Base-by-base conservation (phyloP, 1,140 invertebrate genomes). In the Penaeus indicus region DNA sequence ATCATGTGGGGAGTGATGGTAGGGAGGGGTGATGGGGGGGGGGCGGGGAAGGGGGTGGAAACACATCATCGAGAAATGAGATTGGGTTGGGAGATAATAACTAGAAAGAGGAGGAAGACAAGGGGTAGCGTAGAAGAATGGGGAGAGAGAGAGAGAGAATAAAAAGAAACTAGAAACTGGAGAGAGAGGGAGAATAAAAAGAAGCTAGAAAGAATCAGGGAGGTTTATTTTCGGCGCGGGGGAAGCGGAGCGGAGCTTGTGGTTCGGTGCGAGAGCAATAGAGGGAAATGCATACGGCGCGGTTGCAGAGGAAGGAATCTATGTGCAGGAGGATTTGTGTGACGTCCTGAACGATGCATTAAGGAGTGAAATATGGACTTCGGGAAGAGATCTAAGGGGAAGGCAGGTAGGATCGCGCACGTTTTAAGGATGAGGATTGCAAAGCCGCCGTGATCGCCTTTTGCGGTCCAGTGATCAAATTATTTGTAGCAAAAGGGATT, bases 401-500 rank as follows among this genome's bases (percentile, higher is more conserved):
- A 54, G 54, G 54, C 54, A 54, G 54, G 54, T 54, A 54, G 54
- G 10, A 54, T 54, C 54, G 54, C 16, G 54, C 54, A 54, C 54
- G 54, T 54, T 54, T 54, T 54, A 54, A 54, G 54, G 54, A 54
- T 54, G 54, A 54, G 54, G 54, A 54, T 54, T 54, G 54, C 54
- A 54, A 54, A 54, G 16, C 62, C 81, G 22, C 32, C 81, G 19
- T 64, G 61, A 64, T 63, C 80, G 80, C 38, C 27, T 84, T 84
- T 84, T 67, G 81, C 62, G 62, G 81, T 25, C 62, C 25, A 69
- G 67, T 84, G 81, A 84, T 84, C 61, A 84, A 84, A 84, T 84
- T 72, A 84, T 84, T 84, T 69, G 27, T 54, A 47, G 62, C 27
- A 22, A 64, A 54, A 54, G 25, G 32, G 63, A 64, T 84, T 72